Evolutionary conservation across 2,797 vertebrate species (phyloP).

Genomic region (Streptopelia turtur): DNA sequence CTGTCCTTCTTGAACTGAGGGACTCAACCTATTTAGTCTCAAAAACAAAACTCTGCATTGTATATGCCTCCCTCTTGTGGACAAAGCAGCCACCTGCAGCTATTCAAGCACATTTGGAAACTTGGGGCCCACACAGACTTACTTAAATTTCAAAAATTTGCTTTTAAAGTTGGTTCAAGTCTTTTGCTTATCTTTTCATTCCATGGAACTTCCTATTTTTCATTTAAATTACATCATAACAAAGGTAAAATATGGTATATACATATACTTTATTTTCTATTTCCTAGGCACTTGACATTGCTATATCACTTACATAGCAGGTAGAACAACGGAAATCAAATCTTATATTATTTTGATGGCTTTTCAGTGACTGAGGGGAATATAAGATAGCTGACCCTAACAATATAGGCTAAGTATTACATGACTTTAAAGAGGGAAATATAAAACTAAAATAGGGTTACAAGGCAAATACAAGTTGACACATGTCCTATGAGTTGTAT

Average conservation of each 20-base stretch:
- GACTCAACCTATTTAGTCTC: background rate
- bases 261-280: background rate
- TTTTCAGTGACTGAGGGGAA: background rate
- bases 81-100: slow-evolving; percentile 19
- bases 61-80: slow-evolving; percentile 60
- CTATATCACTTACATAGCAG: background rate
- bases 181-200: background rate
- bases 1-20: too few relatives aligned
- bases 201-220: background rate
- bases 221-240: background rate
- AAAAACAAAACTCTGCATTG: background rate
- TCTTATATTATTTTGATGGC: background rate
- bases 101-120: background rate
- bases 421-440: background rate
- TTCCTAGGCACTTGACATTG: background rate
- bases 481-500: rapidly evolving
- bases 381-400: background rate
- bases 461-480: background rate
- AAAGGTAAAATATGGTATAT: background rate
- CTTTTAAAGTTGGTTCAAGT: background rate
- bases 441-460: background rate
- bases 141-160: too few relatives aligned
- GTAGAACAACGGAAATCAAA: background rate
- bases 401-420: background rate
- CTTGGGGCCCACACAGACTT: rapidly evolving